Conservation (phyloP, 2,113 vertebrate species). For the Vulpes ferrilata region DNA sequence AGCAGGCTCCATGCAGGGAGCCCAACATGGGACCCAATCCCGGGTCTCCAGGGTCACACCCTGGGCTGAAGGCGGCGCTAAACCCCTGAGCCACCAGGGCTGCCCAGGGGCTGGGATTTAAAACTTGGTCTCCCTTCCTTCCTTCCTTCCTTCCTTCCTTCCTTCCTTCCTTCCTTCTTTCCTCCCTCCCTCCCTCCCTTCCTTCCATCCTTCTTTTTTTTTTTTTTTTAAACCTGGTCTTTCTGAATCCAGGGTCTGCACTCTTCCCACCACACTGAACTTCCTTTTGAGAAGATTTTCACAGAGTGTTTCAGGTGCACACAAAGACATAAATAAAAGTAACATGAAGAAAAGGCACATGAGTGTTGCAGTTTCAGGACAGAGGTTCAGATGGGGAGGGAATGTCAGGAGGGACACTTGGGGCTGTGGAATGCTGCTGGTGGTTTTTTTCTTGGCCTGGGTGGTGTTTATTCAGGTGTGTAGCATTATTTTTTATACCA, state of each 20-base stretch:
- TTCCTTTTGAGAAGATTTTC: not conserved
- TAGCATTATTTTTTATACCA: not conserved
- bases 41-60: too few relatives aligned
- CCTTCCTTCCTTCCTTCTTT: too few relatives aligned
- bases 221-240: not conserved
- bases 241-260: not conserved
- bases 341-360: not conserved
- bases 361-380: not conserved
- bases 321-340: not conserved
- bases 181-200: too few relatives aligned
- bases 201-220: too few relatives aligned
- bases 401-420: not conserved
- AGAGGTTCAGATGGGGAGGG: not conserved
- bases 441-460: not conserved
- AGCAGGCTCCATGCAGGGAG: too few relatives aligned
- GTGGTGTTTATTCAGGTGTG: not conserved
- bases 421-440: not conserved
- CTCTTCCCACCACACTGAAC: not conserved
- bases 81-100: too few relatives aligned
- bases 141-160: too few relatives aligned
- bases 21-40: too few relatives aligned
- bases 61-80: too few relatives aligned
- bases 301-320: not conserved
- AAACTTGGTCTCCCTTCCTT: too few relatives aligned
- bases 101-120: too few relatives aligned